These are phyloP conservation scores for Callipepla squamata DNA, from an alignment of 2,113 vertebrate species.

Conservation along the genomic window DNA sequence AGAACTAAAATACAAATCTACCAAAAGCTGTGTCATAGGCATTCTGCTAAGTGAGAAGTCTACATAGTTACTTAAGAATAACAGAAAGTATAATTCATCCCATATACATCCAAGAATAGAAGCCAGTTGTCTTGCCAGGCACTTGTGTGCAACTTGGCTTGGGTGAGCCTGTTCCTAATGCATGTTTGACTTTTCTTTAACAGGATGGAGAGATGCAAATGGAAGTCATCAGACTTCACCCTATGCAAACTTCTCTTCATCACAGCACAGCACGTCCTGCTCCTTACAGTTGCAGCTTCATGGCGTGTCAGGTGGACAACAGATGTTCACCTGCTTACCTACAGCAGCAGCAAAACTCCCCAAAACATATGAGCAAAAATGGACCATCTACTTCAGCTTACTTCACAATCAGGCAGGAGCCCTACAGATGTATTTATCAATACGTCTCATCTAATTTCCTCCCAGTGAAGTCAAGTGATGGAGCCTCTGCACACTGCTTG, in stretches of 20 bases:
- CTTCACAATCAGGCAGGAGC: background rate
- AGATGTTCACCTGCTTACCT: constrained; percentile 61
- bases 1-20: background rate
- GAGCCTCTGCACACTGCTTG: background rate
- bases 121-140: background rate
- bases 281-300: constrained; percentile 13
- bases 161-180: background rate
- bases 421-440: background rate
- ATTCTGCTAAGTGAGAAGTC: background rate
- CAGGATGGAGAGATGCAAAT: background rate
- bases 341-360: constrained; percentile 40
- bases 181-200: background rate
- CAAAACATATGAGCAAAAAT: background rate
- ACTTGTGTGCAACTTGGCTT: background rate
- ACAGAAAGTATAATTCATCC: constrained; percentile 15
- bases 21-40: background rate
- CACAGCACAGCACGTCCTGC: background rate
- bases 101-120: background rate
- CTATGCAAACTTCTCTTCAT: constrained; percentile 1
- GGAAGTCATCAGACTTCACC: background rate
- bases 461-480: constrained; percentile 7
- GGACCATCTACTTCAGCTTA: background rate
- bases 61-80: background rate
- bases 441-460: background rate
- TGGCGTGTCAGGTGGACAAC: constrained; percentile 7